phyloP scores from a whole-genome alignment of 1,140 invertebrate genomes.

The Ceratosolen fusciceps region DNA sequence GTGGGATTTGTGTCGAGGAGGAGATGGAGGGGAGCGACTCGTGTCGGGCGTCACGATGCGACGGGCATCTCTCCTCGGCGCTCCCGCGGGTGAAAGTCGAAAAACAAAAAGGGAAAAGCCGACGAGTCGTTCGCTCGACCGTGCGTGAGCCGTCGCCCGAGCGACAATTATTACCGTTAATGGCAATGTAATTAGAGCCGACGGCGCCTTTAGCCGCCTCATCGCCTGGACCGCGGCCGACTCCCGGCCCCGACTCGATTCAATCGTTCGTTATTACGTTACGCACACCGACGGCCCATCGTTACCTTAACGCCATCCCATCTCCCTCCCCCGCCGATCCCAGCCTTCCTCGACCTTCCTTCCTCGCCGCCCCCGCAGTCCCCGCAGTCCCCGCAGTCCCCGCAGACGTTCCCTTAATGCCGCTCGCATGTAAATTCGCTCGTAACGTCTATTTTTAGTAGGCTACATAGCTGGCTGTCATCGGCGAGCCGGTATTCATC shows the following conservation, averaged over 20 bases:
- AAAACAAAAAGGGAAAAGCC: slow-evolving; percentile 10
- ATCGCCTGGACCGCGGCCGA: not conserved
- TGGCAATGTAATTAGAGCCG: slow-evolving; percentile 36
- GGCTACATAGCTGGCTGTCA: no score
- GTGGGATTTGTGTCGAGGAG: not conserved
- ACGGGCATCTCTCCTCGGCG: not conserved
- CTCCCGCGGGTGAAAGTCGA: slow-evolving; percentile 25
- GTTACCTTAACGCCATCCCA: not conserved
- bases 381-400: not conserved
- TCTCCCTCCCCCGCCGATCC: not conserved
- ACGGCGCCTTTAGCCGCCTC: slow-evolving; percentile 25
- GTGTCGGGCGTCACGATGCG: not conserved
- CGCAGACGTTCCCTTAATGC: no score
- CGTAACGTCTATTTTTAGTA: no score
- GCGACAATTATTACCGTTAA: slow-evolving; percentile 34
- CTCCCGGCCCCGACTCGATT: not conserved
- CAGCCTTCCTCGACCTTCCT: no score
- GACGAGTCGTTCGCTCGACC: not conserved
- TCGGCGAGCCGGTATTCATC: no score
- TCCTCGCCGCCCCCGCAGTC: no score
- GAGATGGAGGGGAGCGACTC: not conserved
- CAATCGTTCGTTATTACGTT: slow-evolving; percentile 21
- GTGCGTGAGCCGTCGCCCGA: not conserved
- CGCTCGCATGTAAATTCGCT: no score
- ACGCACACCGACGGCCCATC: not conserved